Percentiles rank a stretch among this genome's conserved stretches.
Conservation (phyloP, 2,797 vertebrate genomes). For the Microchirus variegatus region DNA sequence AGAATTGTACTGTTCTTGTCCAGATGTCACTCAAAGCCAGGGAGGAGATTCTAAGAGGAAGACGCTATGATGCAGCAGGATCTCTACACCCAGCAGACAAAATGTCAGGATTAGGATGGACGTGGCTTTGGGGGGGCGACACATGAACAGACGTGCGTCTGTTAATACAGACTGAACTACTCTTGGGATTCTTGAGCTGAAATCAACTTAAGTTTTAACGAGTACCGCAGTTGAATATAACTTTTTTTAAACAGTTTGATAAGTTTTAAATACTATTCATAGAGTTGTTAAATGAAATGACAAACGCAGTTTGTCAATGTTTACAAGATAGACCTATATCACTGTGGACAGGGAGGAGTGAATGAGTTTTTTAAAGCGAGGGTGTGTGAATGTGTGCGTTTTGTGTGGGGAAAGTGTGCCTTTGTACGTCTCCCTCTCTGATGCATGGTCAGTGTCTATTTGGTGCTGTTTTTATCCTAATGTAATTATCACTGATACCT, state of each 20-base stretch:
- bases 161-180: constrained; percentile 23
- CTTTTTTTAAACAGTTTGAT: constrained; percentile 56
- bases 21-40: constrained; percentile 97
- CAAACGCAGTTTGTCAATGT: constrained; percentile 72
- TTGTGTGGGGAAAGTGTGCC: constrained; percentile 41
- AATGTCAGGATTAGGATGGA: constrained; percentile 18
- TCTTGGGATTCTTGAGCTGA: constrained; percentile 15
- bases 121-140: constrained; percentile 19
- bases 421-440: constrained; percentile 72
- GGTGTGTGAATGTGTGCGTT: not conserved
- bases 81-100: not conserved
- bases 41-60: constrained; percentile 94
- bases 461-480: constrained; percentile 79
- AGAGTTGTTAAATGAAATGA: constrained; percentile 65
- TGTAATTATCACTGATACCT: constrained; percentile 76
- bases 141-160: constrained; percentile 21
- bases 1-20: constrained; percentile 29
- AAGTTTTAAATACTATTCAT: constrained; percentile 64
- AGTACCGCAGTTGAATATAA: constrained; percentile 39
- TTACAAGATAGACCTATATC: constrained; percentile 84
- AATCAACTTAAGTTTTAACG: constrained; percentile 34
- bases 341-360: constrained; percentile 79
- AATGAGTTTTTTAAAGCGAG: constrained; percentile 51
- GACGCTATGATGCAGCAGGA: constrained; percentile 86
- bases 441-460: constrained; percentile 78